Evolutionary conservation across 2,888 invertebrate genomes (phyloP), one percentile per base, ranked within the genome.

Genomic region (Leptinotarsa rubiginosa): DNA sequence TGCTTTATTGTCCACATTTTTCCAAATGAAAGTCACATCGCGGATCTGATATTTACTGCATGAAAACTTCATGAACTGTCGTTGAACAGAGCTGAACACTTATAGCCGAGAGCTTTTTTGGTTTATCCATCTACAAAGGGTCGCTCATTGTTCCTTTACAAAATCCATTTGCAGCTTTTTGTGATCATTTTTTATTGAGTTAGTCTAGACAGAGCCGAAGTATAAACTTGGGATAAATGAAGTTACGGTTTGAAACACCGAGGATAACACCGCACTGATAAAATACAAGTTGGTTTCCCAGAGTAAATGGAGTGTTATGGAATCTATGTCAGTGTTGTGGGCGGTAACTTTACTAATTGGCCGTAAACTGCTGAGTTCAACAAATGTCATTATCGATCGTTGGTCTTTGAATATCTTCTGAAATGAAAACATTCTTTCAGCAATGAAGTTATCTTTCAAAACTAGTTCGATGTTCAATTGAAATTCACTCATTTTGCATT

Each of bases 101-200:
- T 10, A 10, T 41, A 41, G 10, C 31, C 15, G 56, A 56, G 13
- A 56, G 13, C 20, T 15, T 56, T 62, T 31, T 10, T 41, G 25
- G 41, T 50, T 16, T 49, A 47, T 66, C 25, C 52, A 15, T 50
- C 41, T 52, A 67, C 25, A 67, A 49, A 67, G 67, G 50, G 3
- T 16, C 13, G 52, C 7, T 25, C 59, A 20, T 69, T 69, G 59
- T 69, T 47, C 47, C 47, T 22, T 59, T 31, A 65, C 65, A 70
- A 65, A 41, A 41, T 22, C 47, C 70, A 70, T 70, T 70, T 65
- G 18, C 65, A 18, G 20, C 31, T 50, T 70, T 70, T 70, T 70
- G 65, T 41, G 25, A 65, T 52, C 7, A 22, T 41, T 70, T 70
- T 70, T 70, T 52, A 65, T 70, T 31, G 62, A 41, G 20, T 52